Base-by-base conservation (phyloP, 2,888 invertebrate species). In the Euphydryas editha region DNA sequence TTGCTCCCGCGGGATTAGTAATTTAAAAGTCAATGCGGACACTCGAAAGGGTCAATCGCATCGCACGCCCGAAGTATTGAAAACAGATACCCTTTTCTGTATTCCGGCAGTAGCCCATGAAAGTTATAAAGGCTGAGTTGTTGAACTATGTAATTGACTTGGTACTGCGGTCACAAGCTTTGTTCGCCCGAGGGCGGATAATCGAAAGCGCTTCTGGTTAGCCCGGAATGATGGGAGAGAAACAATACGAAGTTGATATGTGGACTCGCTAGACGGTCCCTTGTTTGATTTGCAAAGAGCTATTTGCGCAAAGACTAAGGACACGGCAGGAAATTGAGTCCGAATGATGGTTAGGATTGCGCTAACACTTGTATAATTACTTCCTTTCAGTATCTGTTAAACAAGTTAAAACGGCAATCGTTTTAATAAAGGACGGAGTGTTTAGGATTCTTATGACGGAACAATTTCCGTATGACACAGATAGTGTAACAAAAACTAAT, bases 1-100 rank as follows among this genome's bases (percentile, higher is more conserved):
- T 90, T 90, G 81, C 87, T 83, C 90, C 81, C 88, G 86, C 90
- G 87, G 88, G 90, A 92, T 92, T 92, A 92, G 89, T 90, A 92
- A 92, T 92, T 92, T 92, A 92, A 92, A 92, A 92, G 92, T 92
- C 92, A 92, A 92, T 92, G 91, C 89, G 88, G 89, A 92, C 90
- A 91, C 91, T 92, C 89, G 81, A 88, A 90, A 90, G 90, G 92
- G 92, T 92, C 92, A 92, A 90, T 92, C 92, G 90, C 84, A 86
- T 84, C 82, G 86, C 81, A 86, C 81, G 80, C 84, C 83, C 85
- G 81, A 83, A 82, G 88, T 92, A 92, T 92, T 92, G 91, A 91
- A 92, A 92, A 91, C 90, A 86, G 87, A 90, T 92, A 92, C 88
- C 92, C 92, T 92, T 90, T 90, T 91, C 90, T 89, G 92, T 92